These are phyloP conservation scores for Drosophila kikkawai DNA, from an alignment of 1,140 invertebrate species.

Conservation along the genomic window DNA sequence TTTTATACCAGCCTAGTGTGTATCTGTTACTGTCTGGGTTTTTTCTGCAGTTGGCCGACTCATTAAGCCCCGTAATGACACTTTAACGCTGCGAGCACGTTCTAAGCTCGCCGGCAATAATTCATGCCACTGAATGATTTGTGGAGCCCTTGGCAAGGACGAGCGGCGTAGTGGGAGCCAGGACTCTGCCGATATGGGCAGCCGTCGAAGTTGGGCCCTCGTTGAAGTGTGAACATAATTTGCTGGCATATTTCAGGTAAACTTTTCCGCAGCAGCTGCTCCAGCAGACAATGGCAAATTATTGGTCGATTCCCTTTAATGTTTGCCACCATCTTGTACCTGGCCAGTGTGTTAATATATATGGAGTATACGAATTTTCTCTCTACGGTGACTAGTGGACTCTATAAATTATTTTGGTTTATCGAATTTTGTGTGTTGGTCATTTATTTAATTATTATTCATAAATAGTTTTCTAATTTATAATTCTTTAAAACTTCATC, in stretches of 20 bases:
- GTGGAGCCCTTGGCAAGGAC: slow-evolving; percentile 47
- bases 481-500: no score
- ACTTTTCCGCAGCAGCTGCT: slow-evolving; percentile 56
- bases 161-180: background rate
- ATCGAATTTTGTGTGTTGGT: background rate
- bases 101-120: slow-evolving; percentile 71
- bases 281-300: slow-evolving; percentile 39
- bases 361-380: slow-evolving; percentile 1
- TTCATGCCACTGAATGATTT: slow-evolving; percentile 81
- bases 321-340: slow-evolving; percentile 3
- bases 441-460: background rate
- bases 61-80: slow-evolving; percentile 80
- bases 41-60: slow-evolving; percentile 62
- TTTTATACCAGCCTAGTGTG: slow-evolving; percentile 7
- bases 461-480: background rate
- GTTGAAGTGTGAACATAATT: slow-evolving; percentile 77
- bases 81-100: slow-evolving; percentile 79
- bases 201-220: slow-evolving; percentile 49
- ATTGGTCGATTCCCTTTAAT: slow-evolving; percentile 18
- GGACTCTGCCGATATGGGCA: slow-evolving; percentile 21
- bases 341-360: slow-evolving; percentile 10
- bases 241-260: slow-evolving; percentile 70
- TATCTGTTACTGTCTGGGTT: slow-evolving; percentile 20
- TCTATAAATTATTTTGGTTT: no score
- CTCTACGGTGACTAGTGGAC: background rate